phyloP scores from a whole-genome alignment of 2,797 vertebrate genomes.

The Liparis tanakae region DNA sequence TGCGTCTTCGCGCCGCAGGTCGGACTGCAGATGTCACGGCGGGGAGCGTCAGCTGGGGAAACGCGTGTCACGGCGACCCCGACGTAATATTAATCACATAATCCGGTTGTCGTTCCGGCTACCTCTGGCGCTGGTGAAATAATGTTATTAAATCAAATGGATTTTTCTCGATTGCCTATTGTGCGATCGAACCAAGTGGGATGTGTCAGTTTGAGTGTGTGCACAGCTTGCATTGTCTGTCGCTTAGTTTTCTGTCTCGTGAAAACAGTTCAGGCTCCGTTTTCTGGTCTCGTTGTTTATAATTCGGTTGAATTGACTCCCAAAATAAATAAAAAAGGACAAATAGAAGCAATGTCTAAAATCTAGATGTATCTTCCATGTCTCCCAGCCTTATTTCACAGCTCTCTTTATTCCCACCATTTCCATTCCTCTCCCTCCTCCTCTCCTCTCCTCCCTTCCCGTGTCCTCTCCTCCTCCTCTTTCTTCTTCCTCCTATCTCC shows the following conservation, averaged over 20 bases:
- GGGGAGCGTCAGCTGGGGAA: slow-evolving; percentile 18
- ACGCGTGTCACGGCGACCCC: neutral
- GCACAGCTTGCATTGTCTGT: neutral
- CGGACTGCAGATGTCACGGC: neutral
- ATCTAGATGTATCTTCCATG: neutral
- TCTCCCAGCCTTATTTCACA: neutral
- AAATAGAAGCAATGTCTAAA: neutral
- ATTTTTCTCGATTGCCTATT: neutral
- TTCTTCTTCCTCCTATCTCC: slow-evolving; percentile 10
- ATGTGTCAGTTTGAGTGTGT: neutral
- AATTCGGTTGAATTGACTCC: neutral
- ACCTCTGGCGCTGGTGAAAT: neutral
- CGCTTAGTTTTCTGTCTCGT: neutral
- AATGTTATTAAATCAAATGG: neutral
- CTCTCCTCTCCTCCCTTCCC: slow-evolving; percentile 10
- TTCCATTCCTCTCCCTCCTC: neutral
- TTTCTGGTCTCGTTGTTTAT: neutral
- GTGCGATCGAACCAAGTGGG: neutral
- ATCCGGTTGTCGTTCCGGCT: neutral
- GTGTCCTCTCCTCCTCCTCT: neutral
- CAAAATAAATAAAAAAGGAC: neutral
- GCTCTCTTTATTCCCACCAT: neutral
- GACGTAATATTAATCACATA: neutral
- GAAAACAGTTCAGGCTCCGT: neutral
- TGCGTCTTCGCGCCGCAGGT: slow-evolving; percentile 6